phyloP scores from a whole-genome alignment of 2,113 vertebrate genomes.

The Nansenia antarctica region DNA sequence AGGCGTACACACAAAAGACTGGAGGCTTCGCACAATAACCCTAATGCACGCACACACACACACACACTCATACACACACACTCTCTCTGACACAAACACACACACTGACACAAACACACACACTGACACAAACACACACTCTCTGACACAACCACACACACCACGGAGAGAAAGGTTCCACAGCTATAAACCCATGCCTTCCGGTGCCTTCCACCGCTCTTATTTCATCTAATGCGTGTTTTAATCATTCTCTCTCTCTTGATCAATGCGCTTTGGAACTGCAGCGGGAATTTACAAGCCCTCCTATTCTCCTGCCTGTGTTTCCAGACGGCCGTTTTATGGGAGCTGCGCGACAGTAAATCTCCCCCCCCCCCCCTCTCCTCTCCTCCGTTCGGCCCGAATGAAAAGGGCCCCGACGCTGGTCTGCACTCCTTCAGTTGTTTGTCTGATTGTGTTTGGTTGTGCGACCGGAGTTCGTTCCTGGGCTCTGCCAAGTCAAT shows the following conservation, averaged over 20 bases:
- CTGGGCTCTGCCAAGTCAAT: constrained; percentile 60
- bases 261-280: constrained; percentile 93
- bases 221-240: constrained; percentile 93
- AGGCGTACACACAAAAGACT: constrained; percentile 11
- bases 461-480: constrained; percentile 44
- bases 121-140: neutral
- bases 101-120: neutral
- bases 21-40: no score
- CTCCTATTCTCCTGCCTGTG: constrained; percentile 82
- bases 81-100: neutral
- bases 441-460: constrained; percentile 48
- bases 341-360: constrained; percentile 82
- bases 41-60: neutral
- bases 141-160: neutral
- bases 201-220: constrained; percentile 76
- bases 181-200: constrained; percentile 90
- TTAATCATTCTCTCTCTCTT: constrained; percentile 85
- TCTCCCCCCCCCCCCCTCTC: constrained; percentile 66
- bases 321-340: constrained; percentile 89
- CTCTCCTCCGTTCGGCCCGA: constrained; percentile 58
- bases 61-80: neutral
- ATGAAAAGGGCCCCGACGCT: constrained; percentile 59
- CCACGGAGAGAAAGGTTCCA: neutral
- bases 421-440: constrained; percentile 58
- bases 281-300: constrained; percentile 89